These are phyloP conservation scores for Jacana jacana DNA, from an alignment of 2,113 vertebrate species.

Conservation along the genomic window DNA sequence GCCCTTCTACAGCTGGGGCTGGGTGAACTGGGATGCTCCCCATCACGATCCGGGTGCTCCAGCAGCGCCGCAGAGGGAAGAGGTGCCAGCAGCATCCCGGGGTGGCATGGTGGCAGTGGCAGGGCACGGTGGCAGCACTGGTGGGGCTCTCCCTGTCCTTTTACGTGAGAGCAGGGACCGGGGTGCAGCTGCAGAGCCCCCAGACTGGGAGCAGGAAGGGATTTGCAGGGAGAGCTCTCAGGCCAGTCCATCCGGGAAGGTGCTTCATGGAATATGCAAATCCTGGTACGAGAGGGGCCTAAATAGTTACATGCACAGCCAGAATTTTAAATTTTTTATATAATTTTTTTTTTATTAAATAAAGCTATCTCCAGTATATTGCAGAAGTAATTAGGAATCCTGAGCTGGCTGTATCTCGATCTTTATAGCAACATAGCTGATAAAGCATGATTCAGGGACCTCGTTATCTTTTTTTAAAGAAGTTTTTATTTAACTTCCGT, in stretches of 20 bases:
- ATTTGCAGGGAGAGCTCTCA: not conserved
- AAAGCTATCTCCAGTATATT: constrained; percentile 53
- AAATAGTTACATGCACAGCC: not conserved
- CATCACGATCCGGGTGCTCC: too few relatives aligned
- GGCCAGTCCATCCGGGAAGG: not conserved
- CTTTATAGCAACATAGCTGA: constrained; percentile 39
- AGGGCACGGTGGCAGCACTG: fast-evolving
- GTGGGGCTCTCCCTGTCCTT: not conserved
- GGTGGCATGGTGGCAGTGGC: fast-evolving
- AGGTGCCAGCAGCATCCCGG: not conserved
- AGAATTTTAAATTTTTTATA: not conserved
- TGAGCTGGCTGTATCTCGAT: constrained; percentile 51
- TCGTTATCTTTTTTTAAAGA: constrained; percentile 67
- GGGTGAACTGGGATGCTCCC: not conserved
- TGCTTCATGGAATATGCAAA: not conserved
- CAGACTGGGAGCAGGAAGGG: not conserved
- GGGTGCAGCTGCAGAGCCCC: not conserved
- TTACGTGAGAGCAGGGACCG: fast-evolving
- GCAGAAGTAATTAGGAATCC: constrained; percentile 43
- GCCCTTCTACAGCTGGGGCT: not conserved
- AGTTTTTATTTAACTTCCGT: constrained; percentile 73
- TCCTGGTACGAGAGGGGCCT: not conserved
- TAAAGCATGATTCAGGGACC: constrained; percentile 61
- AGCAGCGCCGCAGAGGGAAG: not conserved
- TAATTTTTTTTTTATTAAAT: not conserved